A percentile compares a stretch with the other conserved stretches of the same genome.
Evolutionary conservation across 2,888 invertebrate genomes (phyloP).

Genomic region (Ormyrus labotus): DNA sequence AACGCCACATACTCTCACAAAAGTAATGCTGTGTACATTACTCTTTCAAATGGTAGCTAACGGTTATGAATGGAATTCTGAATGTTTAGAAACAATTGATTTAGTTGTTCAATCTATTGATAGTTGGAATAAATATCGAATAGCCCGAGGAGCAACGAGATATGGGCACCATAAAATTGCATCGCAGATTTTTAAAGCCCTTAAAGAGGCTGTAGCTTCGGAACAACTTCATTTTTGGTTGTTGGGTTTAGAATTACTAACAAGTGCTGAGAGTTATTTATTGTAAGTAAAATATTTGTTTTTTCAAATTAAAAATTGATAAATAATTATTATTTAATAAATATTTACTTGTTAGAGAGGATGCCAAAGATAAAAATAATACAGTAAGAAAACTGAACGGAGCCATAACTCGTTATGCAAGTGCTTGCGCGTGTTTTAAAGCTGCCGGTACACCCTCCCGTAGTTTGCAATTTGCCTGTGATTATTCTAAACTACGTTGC

Average conservation of each 20-base stretch:
- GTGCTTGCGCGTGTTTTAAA: conserved; percentile 76
- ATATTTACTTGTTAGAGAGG: conserved; percentile 26
- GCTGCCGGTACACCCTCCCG: conserved; percentile 82
- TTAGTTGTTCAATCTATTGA: conserved; percentile 80
- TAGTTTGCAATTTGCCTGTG: conserved; percentile 84
- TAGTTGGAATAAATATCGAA: conserved; percentile 90
- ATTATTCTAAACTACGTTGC: conserved; percentile 86
- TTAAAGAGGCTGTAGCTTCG: conserved; percentile 85
- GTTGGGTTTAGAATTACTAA: conserved; percentile 86
- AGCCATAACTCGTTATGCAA: conserved; percentile 71
- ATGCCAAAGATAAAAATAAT: conserved; percentile 56
- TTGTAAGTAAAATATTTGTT: conserved; percentile 70
- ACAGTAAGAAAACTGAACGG: conserved; percentile 70
- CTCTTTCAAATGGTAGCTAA: conserved; percentile 88
- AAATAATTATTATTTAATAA: neutral
- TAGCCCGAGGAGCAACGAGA: conserved; percentile 90
- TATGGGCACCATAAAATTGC: conserved; percentile 89
- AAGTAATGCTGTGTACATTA: conserved; percentile 86
- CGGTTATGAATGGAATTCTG: conserved; percentile 82
- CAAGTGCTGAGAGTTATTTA: conserved; percentile 84
- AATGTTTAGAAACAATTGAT: conserved; percentile 79
- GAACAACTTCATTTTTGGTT: conserved; percentile 95
- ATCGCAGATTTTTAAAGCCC: conserved; percentile 80
- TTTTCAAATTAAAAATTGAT: neutral
- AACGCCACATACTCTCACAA: conserved; percentile 72